A percentile compares a stretch with the other conserved stretches of the same genome.
Evolutionary conservation across 2,797 vertebrate species (phyloP).

Genomic region (Catharus ustulatus): DNA sequence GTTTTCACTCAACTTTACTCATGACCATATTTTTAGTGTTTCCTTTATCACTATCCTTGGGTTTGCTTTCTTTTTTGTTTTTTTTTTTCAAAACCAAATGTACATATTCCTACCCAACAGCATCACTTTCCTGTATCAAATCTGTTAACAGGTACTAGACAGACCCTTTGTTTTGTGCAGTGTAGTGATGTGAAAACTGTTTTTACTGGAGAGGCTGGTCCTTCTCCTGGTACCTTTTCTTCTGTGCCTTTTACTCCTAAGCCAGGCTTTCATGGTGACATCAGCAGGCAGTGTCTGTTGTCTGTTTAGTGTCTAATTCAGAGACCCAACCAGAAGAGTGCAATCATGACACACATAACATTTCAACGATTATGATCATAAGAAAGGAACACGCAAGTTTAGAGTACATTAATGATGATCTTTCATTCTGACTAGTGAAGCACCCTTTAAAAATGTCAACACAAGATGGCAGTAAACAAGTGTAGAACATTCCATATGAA

Average conservation of each 20-base stretch:
- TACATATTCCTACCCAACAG: background rate
- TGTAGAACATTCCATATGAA: constrained; percentile 32
- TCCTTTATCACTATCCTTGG: background rate
- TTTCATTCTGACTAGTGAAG: background rate
- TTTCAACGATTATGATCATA: background rate
- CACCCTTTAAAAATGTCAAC: constrained; percentile 65
- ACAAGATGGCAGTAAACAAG: constrained; percentile 79
- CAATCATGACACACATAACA: background rate
- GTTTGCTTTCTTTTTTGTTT: background rate
- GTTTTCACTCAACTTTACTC: background rate
- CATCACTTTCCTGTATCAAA: background rate
- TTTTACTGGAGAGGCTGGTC: background rate
- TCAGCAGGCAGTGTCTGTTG: background rate
- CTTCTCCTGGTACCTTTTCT: background rate
- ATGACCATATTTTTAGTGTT: background rate
- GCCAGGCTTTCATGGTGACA: background rate
- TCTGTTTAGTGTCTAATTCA: background rate
- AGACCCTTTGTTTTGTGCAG: background rate
- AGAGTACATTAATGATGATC: background rate
- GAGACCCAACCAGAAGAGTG: background rate
- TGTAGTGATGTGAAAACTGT: background rate
- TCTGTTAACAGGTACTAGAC: background rate
- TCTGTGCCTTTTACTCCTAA: background rate
- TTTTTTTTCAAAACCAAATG: background rate
- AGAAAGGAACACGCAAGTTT: background rate